phyloP scores from a whole-genome alignment of 2,113 vertebrate species.

The Sminthopsis crassicaudata region DNA sequence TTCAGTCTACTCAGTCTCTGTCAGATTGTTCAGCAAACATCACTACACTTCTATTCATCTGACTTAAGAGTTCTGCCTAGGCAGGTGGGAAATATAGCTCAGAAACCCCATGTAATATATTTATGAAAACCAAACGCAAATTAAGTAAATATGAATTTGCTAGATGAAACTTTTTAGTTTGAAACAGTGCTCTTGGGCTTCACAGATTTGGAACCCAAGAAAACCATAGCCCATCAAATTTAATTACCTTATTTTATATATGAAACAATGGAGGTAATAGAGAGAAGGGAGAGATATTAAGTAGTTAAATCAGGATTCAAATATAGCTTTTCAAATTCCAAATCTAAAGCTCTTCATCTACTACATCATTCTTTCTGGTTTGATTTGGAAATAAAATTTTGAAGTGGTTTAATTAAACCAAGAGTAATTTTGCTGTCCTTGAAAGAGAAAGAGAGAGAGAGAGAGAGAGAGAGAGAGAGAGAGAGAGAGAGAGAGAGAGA shows the following conservation, averaged over 20 bases:
- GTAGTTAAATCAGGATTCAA: neutral
- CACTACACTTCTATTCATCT: neutral
- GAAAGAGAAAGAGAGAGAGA: neutral
- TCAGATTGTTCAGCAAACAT: neutral
- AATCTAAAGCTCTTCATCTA: neutral
- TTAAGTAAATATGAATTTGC: neutral
- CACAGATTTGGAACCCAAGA: neutral
- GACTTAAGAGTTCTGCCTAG: neutral
- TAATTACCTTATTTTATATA: neutral
- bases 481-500: neutral
- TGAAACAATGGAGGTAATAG: neutral
- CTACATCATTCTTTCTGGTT: neutral
- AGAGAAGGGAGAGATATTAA: neutral
- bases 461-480: no score
- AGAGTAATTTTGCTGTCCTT: neutral
- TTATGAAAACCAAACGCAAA: conserved; percentile 11
- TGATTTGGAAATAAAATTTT: neutral
- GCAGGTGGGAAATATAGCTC: neutral
- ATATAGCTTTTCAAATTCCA: neutral
- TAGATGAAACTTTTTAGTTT: neutral
- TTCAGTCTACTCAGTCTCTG: neutral
- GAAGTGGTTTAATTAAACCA: neutral
- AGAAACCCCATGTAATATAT: neutral
- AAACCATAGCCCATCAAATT: neutral
- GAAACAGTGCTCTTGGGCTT: conserved; percentile 1